Base-by-base conservation (phyloP, 2,888 invertebrate genomes). In the Temnothorax unifasciatus region DNA sequence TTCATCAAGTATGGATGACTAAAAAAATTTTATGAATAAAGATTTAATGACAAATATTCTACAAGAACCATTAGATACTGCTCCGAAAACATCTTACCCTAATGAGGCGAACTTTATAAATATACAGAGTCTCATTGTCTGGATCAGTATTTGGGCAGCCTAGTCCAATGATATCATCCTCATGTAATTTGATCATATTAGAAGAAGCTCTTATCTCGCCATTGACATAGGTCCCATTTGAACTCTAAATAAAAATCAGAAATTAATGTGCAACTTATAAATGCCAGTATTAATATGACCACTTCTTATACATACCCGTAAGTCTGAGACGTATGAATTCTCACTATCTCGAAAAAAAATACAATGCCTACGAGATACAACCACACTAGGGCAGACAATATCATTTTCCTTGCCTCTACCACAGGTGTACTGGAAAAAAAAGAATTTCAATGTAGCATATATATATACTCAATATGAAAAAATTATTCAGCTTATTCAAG, bases 201-300 rank as follows among this genome's bases (percentile, higher is more conserved):
- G 95, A 94, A 54, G 95, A 92, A 18, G 93, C 86, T 88, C 96
- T 95, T 91, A 91, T 94, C 5, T 90, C 91, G 2, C 93, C 93
- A 75, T 96, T 96, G 75, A 96, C 93, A 93, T 93, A 96, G 29
- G 96, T 95, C 73, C 96, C 96, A 95, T 96, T 96, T 4, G 96
- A 94, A 92, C 96, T 96, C 96, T 96, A 91, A 86, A 76, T 63
- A 69, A 75, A 25, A 6, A 9, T 64, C 0, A 50, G n/a, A 2
- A 15, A 41, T 13, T 8, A 8, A 21, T 59, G 3, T 29, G 54
- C 0, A 21, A 21, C 2, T 52, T 34, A 15, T 1, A 11, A 34
- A 44, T 64, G 9, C 21, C 5, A 13, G 3, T 47, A 34, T 15
- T 15, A 3, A 21, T 47, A 47, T 21, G 0, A 15, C 4, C 0